Percentiles rank a stretch among this genome's conserved stretches.
These are phyloP conservation scores for Tiaroga cobitis DNA, from an alignment of 2,797 vertebrate genomes.

Conservation along the genomic window DNA sequence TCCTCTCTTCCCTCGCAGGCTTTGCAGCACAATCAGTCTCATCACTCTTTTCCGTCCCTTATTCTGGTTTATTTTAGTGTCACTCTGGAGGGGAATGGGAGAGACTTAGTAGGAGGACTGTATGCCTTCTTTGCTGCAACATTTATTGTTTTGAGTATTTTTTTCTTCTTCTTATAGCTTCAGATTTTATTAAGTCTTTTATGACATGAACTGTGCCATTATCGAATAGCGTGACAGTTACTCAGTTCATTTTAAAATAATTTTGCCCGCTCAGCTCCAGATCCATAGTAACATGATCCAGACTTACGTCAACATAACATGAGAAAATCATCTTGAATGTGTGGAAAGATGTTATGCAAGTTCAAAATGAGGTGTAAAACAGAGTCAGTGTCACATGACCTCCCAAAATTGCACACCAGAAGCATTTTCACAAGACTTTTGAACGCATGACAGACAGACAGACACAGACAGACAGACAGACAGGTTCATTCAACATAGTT, in stretches of 20 bases:
- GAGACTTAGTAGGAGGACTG: constrained; percentile 37
- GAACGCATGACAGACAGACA: not conserved
- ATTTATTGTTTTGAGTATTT: constrained; percentile 45
- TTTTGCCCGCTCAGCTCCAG: not conserved
- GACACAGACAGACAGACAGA: not conserved
- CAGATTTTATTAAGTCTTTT: not conserved
- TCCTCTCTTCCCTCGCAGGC: constrained; percentile 7
- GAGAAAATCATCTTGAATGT: not conserved
- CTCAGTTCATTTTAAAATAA: constrained; percentile 20
- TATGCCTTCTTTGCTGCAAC: not conserved
- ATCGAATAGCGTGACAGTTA: constrained; percentile 22
- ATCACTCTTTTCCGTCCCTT: constrained; percentile 34
- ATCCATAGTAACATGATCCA: constrained; percentile 20
- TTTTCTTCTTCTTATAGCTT: not conserved
- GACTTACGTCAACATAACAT: not conserved
- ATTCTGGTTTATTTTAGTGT: constrained; percentile 36
- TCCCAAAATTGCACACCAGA: not conserved
- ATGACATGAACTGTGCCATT: constrained; percentile 5
- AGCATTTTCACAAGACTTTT: not conserved
- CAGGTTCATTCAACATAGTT: not conserved
- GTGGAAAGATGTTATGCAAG: not conserved
- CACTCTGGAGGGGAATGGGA: constrained; percentile 14
- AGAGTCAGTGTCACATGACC: not conserved
- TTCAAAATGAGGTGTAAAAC: not conserved
- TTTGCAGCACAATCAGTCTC: constrained; percentile 21